Percentiles rank a stretch among this genome's conserved stretches.
phyloP scores from a whole-genome alignment of 2,888 invertebrate genomes.

The Macroteleia sp. region DNA sequence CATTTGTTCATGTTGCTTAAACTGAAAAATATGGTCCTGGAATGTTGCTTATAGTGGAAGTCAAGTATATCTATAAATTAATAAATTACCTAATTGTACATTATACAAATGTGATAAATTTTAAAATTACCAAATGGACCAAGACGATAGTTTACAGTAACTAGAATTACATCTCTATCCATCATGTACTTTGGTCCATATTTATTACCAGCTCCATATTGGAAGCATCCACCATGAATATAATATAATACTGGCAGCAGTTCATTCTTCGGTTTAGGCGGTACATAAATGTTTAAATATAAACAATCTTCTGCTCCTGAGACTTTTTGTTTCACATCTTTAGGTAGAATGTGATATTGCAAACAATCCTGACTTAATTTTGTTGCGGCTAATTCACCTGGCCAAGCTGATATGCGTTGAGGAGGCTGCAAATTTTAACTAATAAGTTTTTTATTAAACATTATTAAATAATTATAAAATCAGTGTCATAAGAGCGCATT shows the following conservation, averaged over 20 bases:
- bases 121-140: slow-evolving; percentile 68
- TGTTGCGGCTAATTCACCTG: slow-evolving; percentile 70
- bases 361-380: slow-evolving; percentile 74
- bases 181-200: slow-evolving; percentile 84
- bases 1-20: too few species aligned
- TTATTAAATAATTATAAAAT: too few species aligned
- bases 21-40: too few species aligned
- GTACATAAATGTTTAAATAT: slow-evolving; percentile 78
- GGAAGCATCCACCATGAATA: slow-evolving; percentile 83
- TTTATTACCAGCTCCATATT: slow-evolving; percentile 82
- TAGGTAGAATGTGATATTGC: slow-evolving; percentile 73
- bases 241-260: slow-evolving; percentile 77
- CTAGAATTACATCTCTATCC: slow-evolving; percentile 42
- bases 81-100: too few species aligned
- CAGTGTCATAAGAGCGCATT: too few species aligned
- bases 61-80: too few species aligned
- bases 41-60: too few species aligned
- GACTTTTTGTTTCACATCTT: slow-evolving; percentile 67
- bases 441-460: too few species aligned
- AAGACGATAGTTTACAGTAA: slow-evolving; percentile 50
- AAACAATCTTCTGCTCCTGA: slow-evolving; percentile 79
- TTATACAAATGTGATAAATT: too few species aligned
- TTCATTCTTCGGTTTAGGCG: slow-evolving; percentile 51
- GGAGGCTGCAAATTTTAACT: slow-evolving; percentile 42
- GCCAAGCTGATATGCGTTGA: slow-evolving; percentile 35